Percentiles rank a stretch among this genome's conserved stretches.
These are phyloP conservation scores for Zapus hudsonius DNA, from an alignment of 2,113 vertebrate genomes.

Conservation along the genomic window DNA sequence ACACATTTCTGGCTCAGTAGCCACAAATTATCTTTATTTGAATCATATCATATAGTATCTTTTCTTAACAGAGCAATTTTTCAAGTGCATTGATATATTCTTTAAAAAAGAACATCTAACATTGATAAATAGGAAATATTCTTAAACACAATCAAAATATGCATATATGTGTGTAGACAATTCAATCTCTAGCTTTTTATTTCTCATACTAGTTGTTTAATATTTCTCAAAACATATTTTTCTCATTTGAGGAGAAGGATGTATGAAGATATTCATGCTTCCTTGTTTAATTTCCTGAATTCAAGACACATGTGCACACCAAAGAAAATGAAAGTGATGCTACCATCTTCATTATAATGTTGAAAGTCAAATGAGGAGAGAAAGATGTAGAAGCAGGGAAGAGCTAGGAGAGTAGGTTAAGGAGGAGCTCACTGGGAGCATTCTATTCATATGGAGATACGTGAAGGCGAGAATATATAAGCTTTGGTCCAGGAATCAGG, in stretches of 20 bases:
- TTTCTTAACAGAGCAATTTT: constrained; percentile 71
- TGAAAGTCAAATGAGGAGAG: constrained; percentile 24
- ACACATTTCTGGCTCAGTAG: constrained; percentile 79
- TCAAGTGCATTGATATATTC: constrained; percentile 48
- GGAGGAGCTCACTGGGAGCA: background rate
- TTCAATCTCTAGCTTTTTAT: constrained; percentile 39
- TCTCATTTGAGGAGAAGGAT: constrained; percentile 38
- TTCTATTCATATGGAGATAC: background rate
- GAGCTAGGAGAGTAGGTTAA: background rate
- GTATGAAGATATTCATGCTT: background rate
- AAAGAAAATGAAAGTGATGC: constrained; percentile 8
- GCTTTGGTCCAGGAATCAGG: background rate
- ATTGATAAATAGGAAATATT: constrained; percentile 57
- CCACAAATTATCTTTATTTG: constrained; percentile 82
- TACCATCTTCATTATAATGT: constrained; percentile 7
- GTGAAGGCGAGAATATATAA: background rate
- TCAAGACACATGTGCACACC: background rate
- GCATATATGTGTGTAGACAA: background rate
- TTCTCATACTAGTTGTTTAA: constrained; percentile 16
- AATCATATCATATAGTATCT: constrained; percentile 75
- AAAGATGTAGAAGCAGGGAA: background rate
- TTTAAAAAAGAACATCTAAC: constrained; percentile 1
- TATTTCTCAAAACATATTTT: constrained; percentile 48
- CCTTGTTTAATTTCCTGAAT: constrained; percentile 45
- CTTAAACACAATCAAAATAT: constrained; percentile 14